Conservation (phyloP, 2,797 vertebrate genomes). For the Telmatherina bonti region DNA sequence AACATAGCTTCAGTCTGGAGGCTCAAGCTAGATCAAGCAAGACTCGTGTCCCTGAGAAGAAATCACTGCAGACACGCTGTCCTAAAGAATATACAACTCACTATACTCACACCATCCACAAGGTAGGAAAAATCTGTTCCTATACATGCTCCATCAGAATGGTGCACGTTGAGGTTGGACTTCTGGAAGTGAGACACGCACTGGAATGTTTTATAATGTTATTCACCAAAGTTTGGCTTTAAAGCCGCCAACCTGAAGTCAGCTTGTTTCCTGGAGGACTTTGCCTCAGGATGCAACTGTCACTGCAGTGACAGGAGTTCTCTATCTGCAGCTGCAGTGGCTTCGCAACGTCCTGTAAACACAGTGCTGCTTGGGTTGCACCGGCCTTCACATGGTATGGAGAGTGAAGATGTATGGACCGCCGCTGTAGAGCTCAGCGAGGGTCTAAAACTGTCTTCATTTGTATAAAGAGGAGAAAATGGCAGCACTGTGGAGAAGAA, state of each 20-base stretch:
- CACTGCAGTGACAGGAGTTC: conserved; percentile 25
- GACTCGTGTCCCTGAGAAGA: conserved; percentile 14
- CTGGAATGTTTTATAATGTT: conserved; percentile 33
- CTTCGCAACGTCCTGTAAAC: conserved; percentile 55
- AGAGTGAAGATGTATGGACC: conserved; percentile 33
- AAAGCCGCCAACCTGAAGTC: conserved; percentile 53
- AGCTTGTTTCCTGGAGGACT: conserved; percentile 41
- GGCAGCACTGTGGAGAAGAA: not conserved
- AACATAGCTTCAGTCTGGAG: conserved; percentile 11
- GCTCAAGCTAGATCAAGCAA: conserved; percentile 15
- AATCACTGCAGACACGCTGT: conserved; percentile 41
- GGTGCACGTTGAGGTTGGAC: conserved; percentile 25
- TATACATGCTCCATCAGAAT: conserved; percentile 40
- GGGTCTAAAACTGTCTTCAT: not conserved
- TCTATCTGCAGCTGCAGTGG: conserved; percentile 34
- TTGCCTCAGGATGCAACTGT: conserved; percentile 35
- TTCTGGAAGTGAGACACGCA: conserved; percentile 47
- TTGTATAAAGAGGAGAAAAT: not conserved
- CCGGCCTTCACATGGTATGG: conserved; percentile 36
- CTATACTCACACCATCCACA: conserved; percentile 29
- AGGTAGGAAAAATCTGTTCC: conserved; percentile 47
- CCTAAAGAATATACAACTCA: conserved; percentile 45
- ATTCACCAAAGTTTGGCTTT: conserved; percentile 38
- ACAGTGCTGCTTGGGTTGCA: conserved; percentile 45
- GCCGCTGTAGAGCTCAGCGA: not conserved